Base-by-base conservation (phyloP, 1,140 invertebrate species). In the Diorhabda sublineata region DNA sequence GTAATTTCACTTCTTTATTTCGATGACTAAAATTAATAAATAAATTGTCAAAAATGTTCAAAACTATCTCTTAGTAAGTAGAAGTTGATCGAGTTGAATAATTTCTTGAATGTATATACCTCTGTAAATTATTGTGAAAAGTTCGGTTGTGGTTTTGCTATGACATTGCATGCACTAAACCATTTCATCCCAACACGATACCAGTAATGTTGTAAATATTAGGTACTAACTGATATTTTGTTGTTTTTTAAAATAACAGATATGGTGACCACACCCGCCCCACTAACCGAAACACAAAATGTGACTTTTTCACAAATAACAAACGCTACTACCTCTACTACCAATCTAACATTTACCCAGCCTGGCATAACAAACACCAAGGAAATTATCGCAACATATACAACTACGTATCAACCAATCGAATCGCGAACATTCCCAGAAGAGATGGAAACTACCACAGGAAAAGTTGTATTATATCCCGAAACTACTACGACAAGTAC, bases 231-330 rank as follows among this genome's bases (percentile, higher is more conserved):
- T 59, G 61, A 59, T 69, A 68, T 75, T 74, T 69, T 77, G n/a
- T 78, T 77, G 61, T 75, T 77, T 79, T 26, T 79, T 75, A 70
- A 73, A 75, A 76, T 78, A 80, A 80, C 76, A 81, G 80, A 81
- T 79, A 75, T 76, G 74, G 78, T 73, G 73, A 78, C 79, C 67
- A 78, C 78, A 77, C 74, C 77, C 71, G 75, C 74, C 76, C 78
- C 79, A 80, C 78, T 79, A 79, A 80, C 78, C 64, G 78, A 79
- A 75, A 77, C 77, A 80, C 78, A 80, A 78, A 76, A 75, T 59
- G 69, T 76, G 75, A 77, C 77, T 71, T 57, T 70, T 71, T 71
- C 71, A 69, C 72, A 72, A 77, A 76, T 77, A 76, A 76, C 74
- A 71, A 77, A 72, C 43, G 65, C 71, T 73, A 76, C 72, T 63